Conservation (phyloP, 2,113 vertebrate species). For the Leptobrachium leishanense region DNA sequence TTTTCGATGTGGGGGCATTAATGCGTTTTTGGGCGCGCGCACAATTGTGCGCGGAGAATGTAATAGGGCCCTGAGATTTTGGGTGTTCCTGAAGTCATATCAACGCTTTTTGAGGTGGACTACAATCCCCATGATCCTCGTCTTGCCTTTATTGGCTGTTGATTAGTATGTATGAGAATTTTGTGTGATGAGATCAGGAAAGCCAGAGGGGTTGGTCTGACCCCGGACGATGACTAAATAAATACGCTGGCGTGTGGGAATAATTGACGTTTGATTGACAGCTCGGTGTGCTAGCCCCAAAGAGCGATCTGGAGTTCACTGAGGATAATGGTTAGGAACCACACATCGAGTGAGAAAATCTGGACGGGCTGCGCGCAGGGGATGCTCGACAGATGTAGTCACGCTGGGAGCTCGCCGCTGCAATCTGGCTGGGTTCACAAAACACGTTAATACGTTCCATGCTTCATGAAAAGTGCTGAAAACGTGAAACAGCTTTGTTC, state of each 20-base stretch:
- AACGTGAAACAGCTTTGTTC: slow-evolving; percentile 53
- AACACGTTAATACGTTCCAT: slow-evolving; percentile 60
- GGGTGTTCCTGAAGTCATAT: too few species aligned
- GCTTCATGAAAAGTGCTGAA: slow-evolving; percentile 50
- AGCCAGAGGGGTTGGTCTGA: too few species aligned
- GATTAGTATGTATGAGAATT: too few species aligned
- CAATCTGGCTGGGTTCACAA: slow-evolving; percentile 52
- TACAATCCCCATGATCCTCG: too few species aligned
- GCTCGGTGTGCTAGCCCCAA: slow-evolving; percentile 19
- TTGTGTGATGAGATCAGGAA: too few species aligned
- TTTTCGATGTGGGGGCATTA: too few species aligned
- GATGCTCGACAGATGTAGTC: slow-evolving; percentile 33
- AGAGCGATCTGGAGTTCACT: slow-evolving; percentile 22
- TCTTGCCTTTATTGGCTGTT: too few species aligned
- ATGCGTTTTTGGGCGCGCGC: too few species aligned
- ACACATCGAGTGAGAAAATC: slow-evolving; percentile 13
- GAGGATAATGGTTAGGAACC: slow-evolving; percentile 21
- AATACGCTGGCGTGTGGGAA: background rate
- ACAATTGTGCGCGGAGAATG: too few species aligned
- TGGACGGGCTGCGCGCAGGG: slow-evolving; percentile 4
- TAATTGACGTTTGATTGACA: background rate
- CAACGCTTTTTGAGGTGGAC: too few species aligned
- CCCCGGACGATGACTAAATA: background rate
- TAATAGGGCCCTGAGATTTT: too few species aligned
- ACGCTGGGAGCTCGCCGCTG: slow-evolving; percentile 51